phyloP scores from a whole-genome alignment of 2,888 invertebrate species.

The Furcula furcula region DNA sequence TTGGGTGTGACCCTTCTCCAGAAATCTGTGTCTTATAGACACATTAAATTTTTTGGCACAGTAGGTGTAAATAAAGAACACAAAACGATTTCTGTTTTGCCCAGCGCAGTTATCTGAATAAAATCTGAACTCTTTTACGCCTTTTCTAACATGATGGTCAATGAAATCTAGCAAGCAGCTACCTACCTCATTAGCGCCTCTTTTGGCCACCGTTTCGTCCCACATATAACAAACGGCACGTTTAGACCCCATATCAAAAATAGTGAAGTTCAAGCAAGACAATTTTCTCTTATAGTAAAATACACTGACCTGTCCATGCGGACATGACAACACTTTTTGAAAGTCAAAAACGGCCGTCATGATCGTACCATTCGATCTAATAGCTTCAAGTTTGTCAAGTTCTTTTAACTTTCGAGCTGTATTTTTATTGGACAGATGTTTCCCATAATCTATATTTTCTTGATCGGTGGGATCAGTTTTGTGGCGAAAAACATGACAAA shows the following conservation, averaged over 20 bases:
- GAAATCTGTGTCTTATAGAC: slow-evolving; percentile 3
- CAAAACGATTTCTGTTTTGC: not conserved
- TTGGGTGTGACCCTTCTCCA: slow-evolving; percentile 22
- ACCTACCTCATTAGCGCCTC: slow-evolving; percentile 7
- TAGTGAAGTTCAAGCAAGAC: slow-evolving; percentile 1
- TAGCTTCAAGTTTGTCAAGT: too few species aligned
- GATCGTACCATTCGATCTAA: too few species aligned
- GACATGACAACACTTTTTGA: too few species aligned
- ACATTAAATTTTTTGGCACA: slow-evolving; percentile 1
- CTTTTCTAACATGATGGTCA: too few species aligned
- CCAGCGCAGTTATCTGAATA: not conserved
- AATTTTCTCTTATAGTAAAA: slow-evolving; percentile 2
- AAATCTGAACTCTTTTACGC: not conserved
- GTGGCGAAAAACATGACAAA: too few species aligned
- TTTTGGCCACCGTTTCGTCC: slow-evolving; percentile 1
- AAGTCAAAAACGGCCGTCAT: too few species aligned
- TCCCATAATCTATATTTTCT: too few species aligned
- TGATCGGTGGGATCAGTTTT: too few species aligned
- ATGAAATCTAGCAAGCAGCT: too few species aligned
- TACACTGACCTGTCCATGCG: too few species aligned
- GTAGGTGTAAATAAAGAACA: not conserved
- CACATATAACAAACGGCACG: not conserved
- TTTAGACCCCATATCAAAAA: not conserved
- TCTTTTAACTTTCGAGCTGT: too few species aligned
- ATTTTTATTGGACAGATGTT: too few species aligned